Percentiles rank a stretch among this genome's conserved stretches.
These are phyloP conservation scores for Bombylius discolor DNA, from an alignment of 2,888 invertebrate species.

Conservation along the genomic window DNA sequence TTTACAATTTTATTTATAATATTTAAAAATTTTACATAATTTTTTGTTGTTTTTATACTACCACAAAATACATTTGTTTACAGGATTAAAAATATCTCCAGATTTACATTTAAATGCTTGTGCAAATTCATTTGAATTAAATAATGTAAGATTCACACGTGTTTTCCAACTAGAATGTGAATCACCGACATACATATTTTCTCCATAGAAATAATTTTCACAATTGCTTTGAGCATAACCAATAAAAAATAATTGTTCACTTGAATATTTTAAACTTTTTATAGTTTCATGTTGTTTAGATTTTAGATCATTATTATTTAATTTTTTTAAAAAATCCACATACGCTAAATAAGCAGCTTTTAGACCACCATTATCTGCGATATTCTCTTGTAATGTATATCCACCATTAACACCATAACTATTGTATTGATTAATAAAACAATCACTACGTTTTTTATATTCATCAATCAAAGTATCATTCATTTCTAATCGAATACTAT, in stretches of 20 bases:
- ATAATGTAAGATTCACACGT: too few relatives aligned
- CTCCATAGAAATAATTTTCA: background rate
- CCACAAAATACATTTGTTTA: background rate
- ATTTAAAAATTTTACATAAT: too few relatives aligned
- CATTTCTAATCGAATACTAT: too few relatives aligned
- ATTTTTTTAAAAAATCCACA: conserved; percentile 11
- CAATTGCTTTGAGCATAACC: conserved; percentile 18
- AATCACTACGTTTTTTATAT: background rate
- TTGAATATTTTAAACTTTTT: conserved; percentile 12
- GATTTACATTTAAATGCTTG: background rate
- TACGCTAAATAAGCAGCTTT: conserved; percentile 16
- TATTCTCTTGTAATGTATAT: conserved; percentile 14
- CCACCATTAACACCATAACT: conserved; percentile 14
- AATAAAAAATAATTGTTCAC: conserved; percentile 17
- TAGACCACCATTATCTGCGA: conserved; percentile 19
- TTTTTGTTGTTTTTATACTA: background rate
- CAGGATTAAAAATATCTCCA: background rate
- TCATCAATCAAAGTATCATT: background rate
- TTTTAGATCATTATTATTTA: conserved; percentile 3
- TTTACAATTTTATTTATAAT: too few relatives aligned
- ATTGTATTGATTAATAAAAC: background rate
- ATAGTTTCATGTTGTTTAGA: conserved; percentile 12
- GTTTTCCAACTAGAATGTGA: too few relatives aligned
- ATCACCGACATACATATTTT: too few relatives aligned
- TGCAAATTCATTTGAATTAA: background rate